phyloP scores from a whole-genome alignment of 2,888 invertebrate genomes.

The Lepeophtheirus nordmannii region DNA sequence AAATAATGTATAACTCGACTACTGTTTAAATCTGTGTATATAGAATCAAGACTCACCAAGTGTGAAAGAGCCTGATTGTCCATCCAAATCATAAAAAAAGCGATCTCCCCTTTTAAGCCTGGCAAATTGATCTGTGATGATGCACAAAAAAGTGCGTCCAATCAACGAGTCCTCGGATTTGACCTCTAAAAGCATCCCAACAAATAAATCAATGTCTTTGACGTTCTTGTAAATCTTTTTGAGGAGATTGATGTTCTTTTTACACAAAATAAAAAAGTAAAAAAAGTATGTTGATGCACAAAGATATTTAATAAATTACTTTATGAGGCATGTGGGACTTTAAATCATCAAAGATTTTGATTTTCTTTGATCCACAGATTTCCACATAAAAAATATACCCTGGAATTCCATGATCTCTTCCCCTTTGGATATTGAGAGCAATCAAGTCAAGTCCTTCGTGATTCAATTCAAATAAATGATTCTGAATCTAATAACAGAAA shows the following conservation, averaged over 20 bases:
- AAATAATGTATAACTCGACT: too few relatives aligned
- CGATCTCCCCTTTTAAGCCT: constrained; percentile 32
- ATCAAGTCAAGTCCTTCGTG: constrained; percentile 38
- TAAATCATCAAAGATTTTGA: constrained; percentile 1
- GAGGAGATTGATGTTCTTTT: constrained; percentile 12
- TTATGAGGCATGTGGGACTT: neutral
- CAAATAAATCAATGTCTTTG: constrained; percentile 65
- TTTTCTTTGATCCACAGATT: constrained; percentile 32
- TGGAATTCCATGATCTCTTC: constrained; percentile 41
- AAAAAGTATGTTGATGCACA: neutral
- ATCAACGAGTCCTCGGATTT: constrained; percentile 42
- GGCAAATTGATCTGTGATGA: constrained; percentile 59
- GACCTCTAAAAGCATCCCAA: constrained; percentile 62
- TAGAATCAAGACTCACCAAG: neutral
- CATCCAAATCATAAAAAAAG: constrained; percentile 28
- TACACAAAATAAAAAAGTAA: too few relatives aligned
- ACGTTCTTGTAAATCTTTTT: constrained; percentile 32
- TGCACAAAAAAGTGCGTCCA: constrained; percentile 69
- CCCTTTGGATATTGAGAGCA: constrained; percentile 42
- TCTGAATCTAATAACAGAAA: neutral
- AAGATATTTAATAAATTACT: neutral
- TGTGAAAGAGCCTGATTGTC: constrained; percentile 1
- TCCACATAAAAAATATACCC: constrained; percentile 39
- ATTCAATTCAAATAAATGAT: constrained; percentile 7
- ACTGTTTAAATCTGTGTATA: neutral